Evolutionary conservation across 2,888 invertebrate species (phyloP), one percentile per base, ranked within the genome.

Genomic region (Barypeithes pellucidus): DNA sequence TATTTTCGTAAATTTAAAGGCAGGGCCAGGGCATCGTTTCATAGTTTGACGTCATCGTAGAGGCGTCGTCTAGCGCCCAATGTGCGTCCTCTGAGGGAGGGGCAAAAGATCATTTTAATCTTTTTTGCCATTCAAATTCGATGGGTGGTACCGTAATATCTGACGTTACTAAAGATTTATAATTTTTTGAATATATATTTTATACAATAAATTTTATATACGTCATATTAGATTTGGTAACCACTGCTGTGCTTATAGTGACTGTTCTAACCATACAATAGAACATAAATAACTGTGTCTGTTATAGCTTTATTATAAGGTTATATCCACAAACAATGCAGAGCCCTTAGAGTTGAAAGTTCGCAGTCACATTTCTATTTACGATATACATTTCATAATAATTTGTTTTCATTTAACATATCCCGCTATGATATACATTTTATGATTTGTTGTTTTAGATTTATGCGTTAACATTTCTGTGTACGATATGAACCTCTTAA

Each of bases 91-190:
- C 78, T 80, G 82, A 83, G 86, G 86, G 86, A 85, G 86, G 86
- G 86, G 86, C 86, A 82, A 84, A 80, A 84, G 85, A 84, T 86
- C 85, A 85, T 84, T 85, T 85, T 85, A 84, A 86, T 86, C 86
- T 86, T 86, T 86, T 86, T 85, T 86, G 82, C 86, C 85, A 86
- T 86, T 85, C 85, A 85, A 86, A 86, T 85, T 82, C 80, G 79
- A 82, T 82, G 85, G 85, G 85, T 85, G 84, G 85, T 83, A 83
- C 85, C 80, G 80, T 79, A 76, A 77, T 83, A 83, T 84, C 82
- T 84, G 85, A 84, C 84, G 84, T 84, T 81, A 79, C 80, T 52
- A 29, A 78, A 79, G 80, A 80, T 81, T 79, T 77, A 78, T 78
- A 50, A 57, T 22, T 63, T 45, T 18, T 65, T 47, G 9, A 36